Conservation (phyloP, 2,113 vertebrate genomes). For the Cynopterus brachyotis region DNA sequence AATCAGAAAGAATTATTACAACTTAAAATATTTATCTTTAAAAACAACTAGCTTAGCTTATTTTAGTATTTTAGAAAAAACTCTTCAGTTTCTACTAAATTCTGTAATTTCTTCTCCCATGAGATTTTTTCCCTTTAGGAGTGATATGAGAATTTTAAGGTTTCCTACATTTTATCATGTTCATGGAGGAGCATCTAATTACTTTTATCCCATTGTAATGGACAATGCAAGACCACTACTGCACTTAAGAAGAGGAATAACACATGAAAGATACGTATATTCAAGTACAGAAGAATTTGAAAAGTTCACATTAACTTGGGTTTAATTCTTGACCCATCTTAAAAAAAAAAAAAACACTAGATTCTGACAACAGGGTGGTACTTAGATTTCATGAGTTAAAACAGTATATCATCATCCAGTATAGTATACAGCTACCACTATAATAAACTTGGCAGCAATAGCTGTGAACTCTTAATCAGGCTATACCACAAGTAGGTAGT, state of each 20-base stretch:
- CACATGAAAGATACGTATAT: neutral
- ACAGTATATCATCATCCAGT: neutral
- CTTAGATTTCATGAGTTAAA: neutral
- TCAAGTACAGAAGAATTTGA: neutral
- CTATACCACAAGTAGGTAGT: neutral
- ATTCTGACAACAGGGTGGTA: neutral
- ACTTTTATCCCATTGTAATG: neutral
- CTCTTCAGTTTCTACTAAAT: slow-evolving; percentile 26
- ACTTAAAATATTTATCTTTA: slow-evolving; percentile 39
- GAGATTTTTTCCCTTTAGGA: neutral
- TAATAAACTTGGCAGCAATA: neutral
- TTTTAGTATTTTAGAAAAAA: slow-evolving; percentile 33
- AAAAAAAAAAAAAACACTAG: neutral
- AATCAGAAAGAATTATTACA: slow-evolving; percentile 35
- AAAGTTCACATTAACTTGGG: slow-evolving; percentile 33
- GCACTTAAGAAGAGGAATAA: neutral
- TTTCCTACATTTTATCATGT: neutral
- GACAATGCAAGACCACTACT: neutral
- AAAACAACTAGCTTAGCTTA: neutral
- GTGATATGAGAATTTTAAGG: neutral
- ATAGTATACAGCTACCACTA: neutral
- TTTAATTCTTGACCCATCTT: slow-evolving; percentile 25
- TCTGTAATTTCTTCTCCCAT: slow-evolving; percentile 9
- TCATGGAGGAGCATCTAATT: neutral
- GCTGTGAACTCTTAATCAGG: neutral